phyloP scores from a whole-genome alignment of 2,113 vertebrate species.

The Phalacrocorax carbo region DNA sequence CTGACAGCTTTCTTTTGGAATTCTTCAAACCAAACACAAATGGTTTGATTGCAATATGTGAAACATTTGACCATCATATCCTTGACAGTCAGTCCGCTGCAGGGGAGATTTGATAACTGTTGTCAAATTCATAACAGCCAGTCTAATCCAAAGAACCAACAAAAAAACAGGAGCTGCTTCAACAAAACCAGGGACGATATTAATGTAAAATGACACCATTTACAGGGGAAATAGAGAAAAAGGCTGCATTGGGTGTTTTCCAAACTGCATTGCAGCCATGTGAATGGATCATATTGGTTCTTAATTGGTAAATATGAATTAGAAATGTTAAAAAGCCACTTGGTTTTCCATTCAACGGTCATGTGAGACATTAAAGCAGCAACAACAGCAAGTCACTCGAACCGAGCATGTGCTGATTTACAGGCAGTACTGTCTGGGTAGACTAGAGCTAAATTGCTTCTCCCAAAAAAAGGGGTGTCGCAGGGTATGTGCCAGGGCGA shows the following conservation, averaged over 20 bases:
- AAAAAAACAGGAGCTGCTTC: slow-evolving; percentile 32
- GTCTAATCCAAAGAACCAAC: slow-evolving; percentile 60
- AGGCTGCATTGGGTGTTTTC: background rate
- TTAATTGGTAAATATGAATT: slow-evolving; percentile 35
- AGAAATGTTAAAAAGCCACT: background rate
- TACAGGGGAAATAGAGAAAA: background rate
- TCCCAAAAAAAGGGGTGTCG: background rate
- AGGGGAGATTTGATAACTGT: slow-evolving; percentile 74
- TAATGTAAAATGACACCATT: slow-evolving; percentile 30
- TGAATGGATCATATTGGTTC: background rate
- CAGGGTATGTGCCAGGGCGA: background rate
- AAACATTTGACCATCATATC: slow-evolving; percentile 74
- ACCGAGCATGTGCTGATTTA: background rate
- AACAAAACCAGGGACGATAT: background rate
- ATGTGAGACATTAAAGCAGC: background rate
- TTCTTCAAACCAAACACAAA: slow-evolving; percentile 73
- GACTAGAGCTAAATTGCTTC: background rate
- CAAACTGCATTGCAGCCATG: background rate
- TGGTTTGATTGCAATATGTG: slow-evolving; percentile 74
- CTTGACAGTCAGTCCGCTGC: slow-evolving; percentile 67
- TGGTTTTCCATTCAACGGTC: background rate
- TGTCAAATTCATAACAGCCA: slow-evolving; percentile 73
- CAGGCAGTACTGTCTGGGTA: background rate
- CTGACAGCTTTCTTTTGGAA: slow-evolving; percentile 75
- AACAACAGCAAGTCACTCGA: background rate